Base-by-base conservation (phyloP, 1,140 invertebrate species). In the Drosophila ambigua region DNA sequence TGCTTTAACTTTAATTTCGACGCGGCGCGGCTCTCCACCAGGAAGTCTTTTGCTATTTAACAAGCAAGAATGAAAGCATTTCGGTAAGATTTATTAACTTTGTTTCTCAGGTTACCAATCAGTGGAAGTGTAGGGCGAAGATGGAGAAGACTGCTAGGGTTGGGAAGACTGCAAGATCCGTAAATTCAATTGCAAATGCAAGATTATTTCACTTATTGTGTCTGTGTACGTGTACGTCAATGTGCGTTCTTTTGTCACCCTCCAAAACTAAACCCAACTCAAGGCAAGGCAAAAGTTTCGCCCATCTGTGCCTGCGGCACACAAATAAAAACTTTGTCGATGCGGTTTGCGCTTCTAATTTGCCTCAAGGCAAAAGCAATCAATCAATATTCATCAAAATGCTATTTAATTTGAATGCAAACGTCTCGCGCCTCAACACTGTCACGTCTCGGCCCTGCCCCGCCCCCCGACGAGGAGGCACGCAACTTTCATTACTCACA, bases 321-420 rank as follows among this genome's bases (percentile, higher is more conserved):
- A 53, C 51, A 68, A 74, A 74, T 46, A 74, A 57, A 77, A 81
- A 84, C 54, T 84, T 85, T 84, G 75, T 58, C 78, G 61, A 66
- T 84, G 73, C 61, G 73, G 57, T 79, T 72, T 82, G 76, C 73
- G 78, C 75, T 82, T 87, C 84, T 82, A 87, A 85, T 85, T 85
- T 87, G 79, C 78, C 63, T 63, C 74, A 78, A 82, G 82, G 74
- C 77, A 65, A 72, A 72, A 73, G 78, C 82, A 87, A 85, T 85
- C 82, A 78, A 85, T 85, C 81, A 85, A 85, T 85, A 87, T 85
- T 85, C 82, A 85, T 85, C 74, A 82, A 87, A 82, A 75, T 74
- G 66, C 82, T 72, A 87, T 85, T 85, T 87, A 82, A 82, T 85
- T 85, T 87, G 74, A 78, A 87, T 78, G 71, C 82, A 82, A 63